Conservation (phyloP, 2,888 invertebrate genomes). For the Dynastes hyllus region DNA sequence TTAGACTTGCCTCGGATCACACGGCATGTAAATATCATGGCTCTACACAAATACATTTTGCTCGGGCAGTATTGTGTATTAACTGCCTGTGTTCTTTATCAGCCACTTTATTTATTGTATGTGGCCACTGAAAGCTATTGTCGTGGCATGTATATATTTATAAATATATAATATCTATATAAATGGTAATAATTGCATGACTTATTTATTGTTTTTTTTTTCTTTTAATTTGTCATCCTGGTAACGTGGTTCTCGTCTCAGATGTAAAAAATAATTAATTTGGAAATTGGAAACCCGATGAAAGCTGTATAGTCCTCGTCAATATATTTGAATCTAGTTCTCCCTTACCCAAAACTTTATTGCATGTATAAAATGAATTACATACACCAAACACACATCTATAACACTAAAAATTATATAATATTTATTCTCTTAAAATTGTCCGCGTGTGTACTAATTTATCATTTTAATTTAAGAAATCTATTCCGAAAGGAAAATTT, state of each 20-base stretch:
- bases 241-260: slow-evolving; percentile 56
- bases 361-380: slow-evolving; percentile 20
- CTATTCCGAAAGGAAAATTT: no score
- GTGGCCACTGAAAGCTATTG: slow-evolving; percentile 64
- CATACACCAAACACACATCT: slow-evolving; percentile 32
- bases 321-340: slow-evolving; percentile 21
- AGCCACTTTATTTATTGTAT: slow-evolving; percentile 66
- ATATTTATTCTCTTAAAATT: not conserved
- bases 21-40: slow-evolving; percentile 68
- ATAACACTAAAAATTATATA: slow-evolving; percentile 16
- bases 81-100: slow-evolving; percentile 62
- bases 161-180: slow-evolving; percentile 50
- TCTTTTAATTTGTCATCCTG: slow-evolving; percentile 49
- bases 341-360: not conserved
- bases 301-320: slow-evolving; percentile 44
- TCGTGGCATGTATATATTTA: slow-evolving; percentile 65
- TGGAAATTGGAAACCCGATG: not conserved
- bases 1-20: slow-evolving; percentile 68
- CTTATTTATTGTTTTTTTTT: slow-evolving; percentile 58
- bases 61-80: slow-evolving; percentile 65
- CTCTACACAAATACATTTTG: slow-evolving; percentile 70
- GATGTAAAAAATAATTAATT: not conserved
- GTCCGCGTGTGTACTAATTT: slow-evolving; percentile 1
- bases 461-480: not conserved
- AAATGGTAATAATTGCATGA: slow-evolving; percentile 56